Percentiles rank a stretch among this genome's conserved stretches.
These are phyloP conservation scores for Leptinotarsa haldemani DNA, from an alignment of 2,888 invertebrate species.

Conservation along the genomic window DNA sequence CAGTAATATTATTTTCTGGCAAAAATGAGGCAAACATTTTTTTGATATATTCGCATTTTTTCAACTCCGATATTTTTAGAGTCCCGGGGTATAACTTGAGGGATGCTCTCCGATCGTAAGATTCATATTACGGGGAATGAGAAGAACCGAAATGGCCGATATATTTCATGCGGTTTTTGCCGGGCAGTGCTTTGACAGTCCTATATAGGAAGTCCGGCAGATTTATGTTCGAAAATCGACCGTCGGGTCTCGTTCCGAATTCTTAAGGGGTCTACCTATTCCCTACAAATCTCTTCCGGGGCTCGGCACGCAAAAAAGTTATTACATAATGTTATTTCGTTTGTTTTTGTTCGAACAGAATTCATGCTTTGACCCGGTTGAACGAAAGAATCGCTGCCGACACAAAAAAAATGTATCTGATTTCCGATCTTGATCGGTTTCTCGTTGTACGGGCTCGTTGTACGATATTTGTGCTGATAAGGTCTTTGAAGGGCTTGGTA, in stretches of 20 bases:
- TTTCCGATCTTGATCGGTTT: neutral
- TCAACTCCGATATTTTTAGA: neutral
- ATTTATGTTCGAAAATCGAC: conserved; percentile 44
- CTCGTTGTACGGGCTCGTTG: neutral
- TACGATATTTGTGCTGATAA: neutral
- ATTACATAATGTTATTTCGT: conserved; percentile 45
- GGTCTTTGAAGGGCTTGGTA: neutral
- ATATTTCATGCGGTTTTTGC: conserved; percentile 47
- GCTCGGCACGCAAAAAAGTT: conserved; percentile 46
- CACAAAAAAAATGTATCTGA: neutral
- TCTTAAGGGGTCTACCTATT: conserved; percentile 42
- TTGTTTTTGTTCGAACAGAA: conserved; percentile 37
- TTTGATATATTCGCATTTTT: no score
- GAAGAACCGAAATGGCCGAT: conserved; percentile 41
- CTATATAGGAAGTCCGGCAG: conserved; percentile 47
- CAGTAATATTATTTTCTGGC: no score
- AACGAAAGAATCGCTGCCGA: neutral
- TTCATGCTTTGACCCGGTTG: conserved; percentile 35
- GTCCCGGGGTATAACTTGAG: neutral
- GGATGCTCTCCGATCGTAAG: conserved; percentile 10
- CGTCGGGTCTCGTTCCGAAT: conserved; percentile 37
- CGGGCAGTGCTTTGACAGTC: conserved; percentile 40
- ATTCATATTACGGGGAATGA: conserved; percentile 37
- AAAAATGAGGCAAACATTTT: no score
- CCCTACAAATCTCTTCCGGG: conserved; percentile 48